Percentiles rank a stretch among this genome's conserved stretches.
Evolutionary conservation across 2,113 vertebrate genomes (phyloP).

Genomic region (Xiphophorus maculatus): DNA sequence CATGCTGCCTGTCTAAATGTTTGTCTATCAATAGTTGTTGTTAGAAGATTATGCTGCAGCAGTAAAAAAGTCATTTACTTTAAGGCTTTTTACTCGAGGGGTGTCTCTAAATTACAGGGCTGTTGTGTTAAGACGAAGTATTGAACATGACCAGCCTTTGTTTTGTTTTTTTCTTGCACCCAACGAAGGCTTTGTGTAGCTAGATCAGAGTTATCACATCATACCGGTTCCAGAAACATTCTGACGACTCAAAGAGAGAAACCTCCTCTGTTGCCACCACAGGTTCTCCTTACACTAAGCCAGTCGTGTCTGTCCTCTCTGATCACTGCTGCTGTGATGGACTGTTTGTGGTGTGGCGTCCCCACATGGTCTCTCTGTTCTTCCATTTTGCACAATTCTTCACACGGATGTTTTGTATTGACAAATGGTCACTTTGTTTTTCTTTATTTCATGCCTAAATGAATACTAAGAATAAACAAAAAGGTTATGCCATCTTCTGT

Average conservation of each 20-base stretch:
- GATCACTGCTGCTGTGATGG: constrained; percentile 58
- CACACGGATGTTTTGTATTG: constrained; percentile 76
- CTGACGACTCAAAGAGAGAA: constrained; percentile 37
- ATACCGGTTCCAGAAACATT: constrained; percentile 31
- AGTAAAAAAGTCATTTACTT: background rate
- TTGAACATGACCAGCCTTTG: constrained; percentile 17
- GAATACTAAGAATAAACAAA: constrained; percentile 77
- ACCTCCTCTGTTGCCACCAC: constrained; percentile 20
- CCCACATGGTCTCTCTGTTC: constrained; percentile 60
- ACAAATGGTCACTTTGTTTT: constrained; percentile 20
- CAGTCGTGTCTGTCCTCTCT: constrained; percentile 49
- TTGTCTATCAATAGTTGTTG: background rate
- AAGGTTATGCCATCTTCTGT: constrained; percentile 48
- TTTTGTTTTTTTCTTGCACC: constrained; percentile 44
- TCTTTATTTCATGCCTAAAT: constrained; percentile 75
- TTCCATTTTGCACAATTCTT: constrained; percentile 74
- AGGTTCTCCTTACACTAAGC: constrained; percentile 58
- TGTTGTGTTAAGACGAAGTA: background rate
- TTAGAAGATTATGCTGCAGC: background rate
- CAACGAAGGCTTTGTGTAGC: constrained; percentile 13
- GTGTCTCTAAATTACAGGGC: background rate
- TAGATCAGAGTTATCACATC: constrained; percentile 23
- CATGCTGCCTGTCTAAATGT: background rate
- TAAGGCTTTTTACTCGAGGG: background rate
- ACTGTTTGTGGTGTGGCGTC: constrained; percentile 55